These are phyloP conservation scores for Anolis carolinensis DNA, from an alignment of 2,113 vertebrate species.

Conservation along the genomic window DNA sequence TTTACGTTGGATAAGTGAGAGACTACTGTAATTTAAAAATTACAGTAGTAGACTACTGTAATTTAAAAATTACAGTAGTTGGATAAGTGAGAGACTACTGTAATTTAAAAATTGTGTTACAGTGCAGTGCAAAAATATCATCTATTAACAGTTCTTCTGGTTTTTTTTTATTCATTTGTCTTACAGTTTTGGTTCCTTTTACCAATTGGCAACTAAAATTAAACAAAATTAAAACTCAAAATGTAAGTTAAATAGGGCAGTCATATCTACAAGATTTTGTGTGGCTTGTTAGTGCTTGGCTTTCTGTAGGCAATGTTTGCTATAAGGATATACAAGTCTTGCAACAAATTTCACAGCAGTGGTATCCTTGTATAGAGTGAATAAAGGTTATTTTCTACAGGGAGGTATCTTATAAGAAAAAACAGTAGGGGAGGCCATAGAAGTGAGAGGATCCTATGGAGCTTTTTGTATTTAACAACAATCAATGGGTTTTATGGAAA, in stretches of 20 bases:
- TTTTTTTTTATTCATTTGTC: constrained; percentile 33
- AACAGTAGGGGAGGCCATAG: constrained; percentile 84
- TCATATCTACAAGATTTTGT: constrained; percentile 64
- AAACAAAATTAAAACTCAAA: constrained; percentile 65
- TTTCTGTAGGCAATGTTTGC: constrained; percentile 67
- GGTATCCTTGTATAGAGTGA: constrained; percentile 83
- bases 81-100: no score
- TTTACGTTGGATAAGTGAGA: no score
- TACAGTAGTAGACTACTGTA: no score
- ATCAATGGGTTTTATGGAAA: constrained; percentile 89
- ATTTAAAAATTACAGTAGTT: no score
- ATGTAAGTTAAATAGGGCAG: constrained; percentile 11
- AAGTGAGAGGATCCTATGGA: constrained; percentile 86
- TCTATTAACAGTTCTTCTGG: constrained; percentile 36
- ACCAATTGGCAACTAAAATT: constrained; percentile 44
- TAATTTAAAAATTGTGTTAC: constrained; percentile 34
- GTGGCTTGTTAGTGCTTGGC: constrained; percentile 67
- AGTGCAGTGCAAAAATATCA: constrained; percentile 46
- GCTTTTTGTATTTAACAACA: constrained; percentile 90
- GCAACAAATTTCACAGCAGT: constrained; percentile 85
- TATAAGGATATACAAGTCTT: constrained; percentile 78
- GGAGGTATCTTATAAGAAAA: constrained; percentile 87
- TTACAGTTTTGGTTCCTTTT: constrained; percentile 45
- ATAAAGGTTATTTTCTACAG: constrained; percentile 91
- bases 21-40: no score